Evolutionary conservation across 2,888 invertebrate genomes (phyloP).

Genomic region (Troides helena): DNA sequence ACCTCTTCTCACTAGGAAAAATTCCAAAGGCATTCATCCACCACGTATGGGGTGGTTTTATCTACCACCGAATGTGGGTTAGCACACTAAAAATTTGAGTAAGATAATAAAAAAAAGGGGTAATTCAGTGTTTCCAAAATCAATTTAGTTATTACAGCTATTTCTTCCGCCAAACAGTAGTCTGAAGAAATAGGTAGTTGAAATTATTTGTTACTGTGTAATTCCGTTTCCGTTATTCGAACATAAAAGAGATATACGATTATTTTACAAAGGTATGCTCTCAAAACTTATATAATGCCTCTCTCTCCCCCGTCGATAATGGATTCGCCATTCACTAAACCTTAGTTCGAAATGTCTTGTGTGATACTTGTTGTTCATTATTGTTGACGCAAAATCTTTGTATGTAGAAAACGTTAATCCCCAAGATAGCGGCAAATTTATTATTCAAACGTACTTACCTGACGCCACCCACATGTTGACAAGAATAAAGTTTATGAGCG

Average conservation of each 20-base stretch:
- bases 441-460: conserved; percentile 22
- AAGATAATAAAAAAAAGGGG: too few species aligned
- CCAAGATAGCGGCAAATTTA: conserved; percentile 14
- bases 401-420: conserved; percentile 8
- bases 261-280: neutral
- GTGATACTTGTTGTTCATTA: conserved; percentile 1
- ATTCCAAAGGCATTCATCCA: too few species aligned
- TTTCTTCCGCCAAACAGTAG: too few species aligned
- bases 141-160: too few species aligned
- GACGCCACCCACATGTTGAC: conserved; percentile 18
- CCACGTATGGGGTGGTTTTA: too few species aligned
- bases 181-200: too few species aligned
- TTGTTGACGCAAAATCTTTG: conserved; percentile 12
- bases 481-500: conserved; percentile 25
- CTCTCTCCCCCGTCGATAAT: neutral
- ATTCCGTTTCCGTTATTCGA: too few species aligned
- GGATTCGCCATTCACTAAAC: neutral
- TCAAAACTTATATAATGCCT: neutral
- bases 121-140: too few species aligned
- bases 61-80: too few species aligned
- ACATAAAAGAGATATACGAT: neutral
- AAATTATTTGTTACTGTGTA: too few species aligned
- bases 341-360: neutral
- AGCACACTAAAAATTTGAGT: too few species aligned
- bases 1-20: too few species aligned